Base-by-base conservation (phyloP, 2,797 vertebrate species). In the Muscicapa striata region DNA sequence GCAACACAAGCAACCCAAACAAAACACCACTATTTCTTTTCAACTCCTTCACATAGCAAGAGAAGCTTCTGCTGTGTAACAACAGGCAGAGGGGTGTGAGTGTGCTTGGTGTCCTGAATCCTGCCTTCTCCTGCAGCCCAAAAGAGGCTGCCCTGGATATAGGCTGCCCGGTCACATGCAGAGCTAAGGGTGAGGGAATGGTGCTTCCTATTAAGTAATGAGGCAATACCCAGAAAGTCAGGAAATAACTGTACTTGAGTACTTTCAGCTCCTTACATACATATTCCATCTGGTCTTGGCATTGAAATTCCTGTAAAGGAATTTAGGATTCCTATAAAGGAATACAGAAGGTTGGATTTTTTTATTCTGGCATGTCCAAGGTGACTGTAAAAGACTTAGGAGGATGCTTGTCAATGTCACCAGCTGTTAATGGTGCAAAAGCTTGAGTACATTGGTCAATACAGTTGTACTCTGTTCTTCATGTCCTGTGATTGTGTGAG, bases 111-210 rank as follows among this genome's bases (percentile, higher is more conserved):
- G 77, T 81, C 58, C 58, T 70, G 36, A 88, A 61, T 78, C 38
- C 62, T 24, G 9, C 52, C 68, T 5, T 49, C n/a, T 85, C 16
- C 64, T 74, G 45, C 57, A 64, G 52, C 26, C 57, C 34, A 45
- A 0, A 29, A 61, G 29, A 52, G 27, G 49, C 24, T 46, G 46
- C 45, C 9, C 0, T 1, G 21, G 36, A n/a, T 36, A 15, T 5
- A 54, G 73, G 32, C 68, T 80, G 18, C 20, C 20, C 51, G 23
- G 5, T 62, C 67, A 84, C 20, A 36, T 4, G 9, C 70, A n/a
- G 30, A 91, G 11, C 30, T 43, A 34, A 82, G 43, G 32, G 12
- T 66, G 61, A 85, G 34, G 41, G 21, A 68, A 32, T 80, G 32
- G 9, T 32, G 32, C 29, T 63, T 85, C 34, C 49, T 68, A 13